Base-by-base conservation (phyloP, 2,888 invertebrate species). In the Ichneumoninae sp. region DNA sequence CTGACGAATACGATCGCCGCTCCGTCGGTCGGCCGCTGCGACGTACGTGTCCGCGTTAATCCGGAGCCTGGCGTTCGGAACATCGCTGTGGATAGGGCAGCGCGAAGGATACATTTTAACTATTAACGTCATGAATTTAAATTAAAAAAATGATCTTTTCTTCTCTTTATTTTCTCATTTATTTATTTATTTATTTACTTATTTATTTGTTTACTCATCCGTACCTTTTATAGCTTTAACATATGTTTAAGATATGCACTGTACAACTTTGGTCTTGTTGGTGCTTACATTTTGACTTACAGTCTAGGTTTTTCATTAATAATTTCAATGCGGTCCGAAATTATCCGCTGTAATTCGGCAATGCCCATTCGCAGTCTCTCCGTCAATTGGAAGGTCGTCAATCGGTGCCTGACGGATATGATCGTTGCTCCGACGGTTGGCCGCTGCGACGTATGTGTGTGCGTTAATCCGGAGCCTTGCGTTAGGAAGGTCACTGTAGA, bases 391-490 rank as follows among this genome's bases (percentile, higher is more conserved):
- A 57, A 36, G 19, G 69, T 69, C 36, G 68, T 44, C 57, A 47
- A 19, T 13, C 47, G 47, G 47, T 74, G 63, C 60, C 10, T 50
- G 74, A 74, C 74, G 63, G 50, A 47, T 50, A 33, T 44, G 30
- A 44, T 47, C 60, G 30, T 47, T 19, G 63, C 10, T 30, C 60
- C 33, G 50, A 65, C 60, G 30, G 33, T 44, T 33, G 30, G 47
- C 10, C 44, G 26, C 26, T 19, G 60, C 22, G 74, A 47, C 47
- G 19, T 33, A n/a, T 47, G 47, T 30, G 60, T 19, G n/a, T 47
- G 63, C 63, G 44, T 8, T 30, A 47, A 65, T 33, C 63, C 57
- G 44, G 16, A 36, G 40, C 16, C 26, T 54, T 7, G n/a, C 63
- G 74, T 19, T 50, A 16, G 50, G 13, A 33, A 33, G 26, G 6